These are phyloP conservation scores for Malacoraja senta DNA, from an alignment of 2,797 vertebrate genomes.

Conservation along the genomic window DNA sequence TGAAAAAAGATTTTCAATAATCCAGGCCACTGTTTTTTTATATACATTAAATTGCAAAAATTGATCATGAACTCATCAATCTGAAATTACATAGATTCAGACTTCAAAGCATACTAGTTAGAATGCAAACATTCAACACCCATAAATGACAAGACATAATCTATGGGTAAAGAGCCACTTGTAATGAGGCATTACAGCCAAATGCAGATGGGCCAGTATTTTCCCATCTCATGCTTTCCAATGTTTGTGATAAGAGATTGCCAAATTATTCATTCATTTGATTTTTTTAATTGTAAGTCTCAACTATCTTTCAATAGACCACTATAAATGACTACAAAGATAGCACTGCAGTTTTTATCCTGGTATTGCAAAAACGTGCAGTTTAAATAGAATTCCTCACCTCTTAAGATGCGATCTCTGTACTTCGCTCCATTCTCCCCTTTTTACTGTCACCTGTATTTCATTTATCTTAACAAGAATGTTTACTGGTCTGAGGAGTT, in stretches of 20 bases:
- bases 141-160: background rate
- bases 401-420: too few species aligned
- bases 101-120: background rate
- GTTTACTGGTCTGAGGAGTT: too few species aligned
- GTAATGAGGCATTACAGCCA: too few species aligned
- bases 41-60: background rate
- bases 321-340: background rate
- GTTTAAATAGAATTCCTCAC: too few species aligned
- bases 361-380: too few species aligned
- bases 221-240: background rate
- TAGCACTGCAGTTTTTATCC: background rate
- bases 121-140: background rate
- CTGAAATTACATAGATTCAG: background rate
- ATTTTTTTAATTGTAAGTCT: background rate
- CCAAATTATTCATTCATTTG: background rate
- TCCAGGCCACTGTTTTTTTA: too few species aligned
- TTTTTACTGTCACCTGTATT: too few species aligned
- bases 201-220: background rate
- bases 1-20: too few species aligned
- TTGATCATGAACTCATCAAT: background rate
- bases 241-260: background rate
- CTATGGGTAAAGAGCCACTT: background rate
- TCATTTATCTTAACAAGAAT: too few species aligned
- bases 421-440: too few species aligned
- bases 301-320: background rate